These are phyloP conservation scores for Oreochromis aureus DNA, from an alignment of 2,113 vertebrate genomes.

Conservation along the genomic window DNA sequence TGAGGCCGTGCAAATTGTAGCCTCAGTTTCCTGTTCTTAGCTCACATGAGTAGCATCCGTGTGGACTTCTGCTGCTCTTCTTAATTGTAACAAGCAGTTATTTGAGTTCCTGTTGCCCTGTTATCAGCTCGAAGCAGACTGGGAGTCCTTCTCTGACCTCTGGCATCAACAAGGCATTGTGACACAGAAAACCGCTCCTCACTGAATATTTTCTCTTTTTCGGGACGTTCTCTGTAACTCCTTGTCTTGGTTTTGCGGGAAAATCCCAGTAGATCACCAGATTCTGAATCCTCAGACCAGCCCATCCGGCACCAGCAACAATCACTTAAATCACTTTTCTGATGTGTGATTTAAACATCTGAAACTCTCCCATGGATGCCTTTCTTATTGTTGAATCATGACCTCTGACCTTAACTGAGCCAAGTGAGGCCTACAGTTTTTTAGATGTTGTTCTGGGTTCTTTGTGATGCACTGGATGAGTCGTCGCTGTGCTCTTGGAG, in stretches of 20 bases:
- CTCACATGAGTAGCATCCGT: not conserved
- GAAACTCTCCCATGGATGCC: not conserved
- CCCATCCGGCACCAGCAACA: not conserved
- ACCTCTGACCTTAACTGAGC: not conserved
- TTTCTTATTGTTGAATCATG: not conserved
- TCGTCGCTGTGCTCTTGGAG: not conserved
- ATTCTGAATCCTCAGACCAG: not conserved
- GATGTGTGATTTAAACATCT: not conserved
- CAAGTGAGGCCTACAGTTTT: fast-evolving
- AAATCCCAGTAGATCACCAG: not conserved
- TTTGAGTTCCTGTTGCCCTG: not conserved
- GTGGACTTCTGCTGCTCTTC: not conserved
- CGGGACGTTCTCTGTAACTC: not conserved
- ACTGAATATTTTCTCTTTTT: not conserved
- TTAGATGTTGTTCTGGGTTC: not conserved
- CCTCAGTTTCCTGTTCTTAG: not conserved
- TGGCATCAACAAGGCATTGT: not conserved
- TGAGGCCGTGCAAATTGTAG: not conserved
- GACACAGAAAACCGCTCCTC: not conserved
- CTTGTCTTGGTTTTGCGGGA: not conserved
- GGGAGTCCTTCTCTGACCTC: not conserved
- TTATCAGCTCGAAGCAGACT: not conserved
- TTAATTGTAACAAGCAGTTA: not conserved
- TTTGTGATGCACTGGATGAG: not conserved
- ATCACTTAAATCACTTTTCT: not conserved